Conservation (phyloP, 2,113 vertebrate species). For the Rhinolophus ferrumequinum region DNA sequence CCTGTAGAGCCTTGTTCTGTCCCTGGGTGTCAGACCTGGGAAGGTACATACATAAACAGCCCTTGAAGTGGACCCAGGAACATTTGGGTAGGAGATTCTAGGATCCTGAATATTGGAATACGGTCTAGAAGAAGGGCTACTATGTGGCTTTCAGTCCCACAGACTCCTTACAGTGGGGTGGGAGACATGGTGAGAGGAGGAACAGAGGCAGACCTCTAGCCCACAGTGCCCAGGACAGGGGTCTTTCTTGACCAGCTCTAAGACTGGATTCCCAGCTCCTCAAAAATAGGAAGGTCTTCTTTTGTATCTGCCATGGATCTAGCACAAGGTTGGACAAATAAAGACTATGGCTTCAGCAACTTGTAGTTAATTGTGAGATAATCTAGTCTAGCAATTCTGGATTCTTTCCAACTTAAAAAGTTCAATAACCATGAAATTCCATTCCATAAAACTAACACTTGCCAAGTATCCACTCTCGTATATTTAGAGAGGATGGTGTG, state of each 20-base stretch:
- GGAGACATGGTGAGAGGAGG: neutral
- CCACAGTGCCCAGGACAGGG: neutral
- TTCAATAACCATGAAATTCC: neutral
- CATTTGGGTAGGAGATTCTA: neutral
- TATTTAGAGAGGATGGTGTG: no score
- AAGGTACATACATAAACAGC: neutral
- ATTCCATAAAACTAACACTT: neutral
- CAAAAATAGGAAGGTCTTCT: no score
- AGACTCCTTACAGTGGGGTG: neutral
- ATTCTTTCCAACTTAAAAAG: neutral
- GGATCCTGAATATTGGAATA: no score
- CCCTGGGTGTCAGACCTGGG: neutral
- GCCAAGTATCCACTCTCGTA: neutral
- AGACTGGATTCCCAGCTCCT: neutral
- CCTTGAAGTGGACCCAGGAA: neutral
- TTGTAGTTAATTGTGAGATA: neutral
- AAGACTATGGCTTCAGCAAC: neutral
- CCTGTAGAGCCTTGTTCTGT: neutral
- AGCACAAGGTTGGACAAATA: neutral
- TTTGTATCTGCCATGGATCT: no score
- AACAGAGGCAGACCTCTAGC: neutral
- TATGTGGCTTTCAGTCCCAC: neutral
- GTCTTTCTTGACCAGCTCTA: neutral
- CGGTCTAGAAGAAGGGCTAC: neutral
- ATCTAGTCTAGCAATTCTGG: neutral